Conservation (phyloP, 2,113 vertebrate species). For the Ctenodactylus gundi region DNA sequence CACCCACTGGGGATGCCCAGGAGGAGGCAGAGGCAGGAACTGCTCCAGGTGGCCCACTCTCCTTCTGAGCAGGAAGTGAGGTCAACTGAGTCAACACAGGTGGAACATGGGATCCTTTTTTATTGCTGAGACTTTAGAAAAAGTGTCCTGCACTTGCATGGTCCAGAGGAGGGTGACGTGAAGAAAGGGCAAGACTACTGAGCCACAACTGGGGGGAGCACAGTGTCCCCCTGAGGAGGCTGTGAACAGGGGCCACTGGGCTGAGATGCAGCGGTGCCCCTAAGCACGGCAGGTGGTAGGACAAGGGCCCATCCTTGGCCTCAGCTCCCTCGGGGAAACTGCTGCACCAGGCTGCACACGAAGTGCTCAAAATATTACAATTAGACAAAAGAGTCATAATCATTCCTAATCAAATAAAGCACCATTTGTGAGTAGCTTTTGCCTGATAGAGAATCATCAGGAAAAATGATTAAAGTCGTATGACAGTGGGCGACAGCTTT, state of each 20-base stretch:
- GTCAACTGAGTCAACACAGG: too few relatives aligned
- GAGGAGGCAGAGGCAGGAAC: too few relatives aligned
- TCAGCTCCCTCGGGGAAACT: neutral
- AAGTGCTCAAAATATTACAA: neutral
- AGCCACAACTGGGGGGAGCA: neutral
- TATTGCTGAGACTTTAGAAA: too few relatives aligned
- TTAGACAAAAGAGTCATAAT: neutral
- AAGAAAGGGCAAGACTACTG: neutral
- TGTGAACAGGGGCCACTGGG: accelerated
- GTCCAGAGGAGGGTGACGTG: accelerated
- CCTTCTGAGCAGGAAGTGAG: too few relatives aligned
- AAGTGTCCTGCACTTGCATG: neutral
- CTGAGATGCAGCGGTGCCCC: neutral
- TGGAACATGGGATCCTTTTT: too few relatives aligned
- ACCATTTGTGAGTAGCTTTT: neutral
- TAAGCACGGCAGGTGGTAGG: neutral
- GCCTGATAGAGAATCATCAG: neutral
- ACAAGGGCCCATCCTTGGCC: too few relatives aligned
- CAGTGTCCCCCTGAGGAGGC: too few relatives aligned
- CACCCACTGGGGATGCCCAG: too few relatives aligned
- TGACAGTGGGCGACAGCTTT: accelerated
- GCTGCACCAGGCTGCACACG: neutral
- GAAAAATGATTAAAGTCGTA: neutral
- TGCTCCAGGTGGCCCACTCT: too few relatives aligned
- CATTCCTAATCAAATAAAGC: neutral